These are phyloP conservation scores for Anthonomus grandis DNA, from an alignment of 1,140 invertebrate species.

Conservation along the genomic window DNA sequence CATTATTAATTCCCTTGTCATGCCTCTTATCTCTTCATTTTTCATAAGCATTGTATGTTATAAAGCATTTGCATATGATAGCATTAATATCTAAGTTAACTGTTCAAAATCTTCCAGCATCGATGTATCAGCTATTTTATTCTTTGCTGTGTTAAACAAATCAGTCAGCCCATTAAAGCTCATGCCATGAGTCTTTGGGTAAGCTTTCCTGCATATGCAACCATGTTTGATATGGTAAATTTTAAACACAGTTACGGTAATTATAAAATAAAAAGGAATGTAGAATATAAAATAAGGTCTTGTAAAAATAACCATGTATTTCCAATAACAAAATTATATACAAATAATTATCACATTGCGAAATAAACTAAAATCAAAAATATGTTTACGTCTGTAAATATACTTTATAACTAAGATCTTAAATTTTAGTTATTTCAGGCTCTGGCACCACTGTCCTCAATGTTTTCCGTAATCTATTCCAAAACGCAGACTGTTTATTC, in stretches of 20 bases:
- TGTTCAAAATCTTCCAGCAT: constrained; percentile 56
- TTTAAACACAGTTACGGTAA: constrained; percentile 49
- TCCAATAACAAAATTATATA: no score
- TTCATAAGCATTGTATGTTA: constrained; percentile 46
- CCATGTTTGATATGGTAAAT: constrained; percentile 47
- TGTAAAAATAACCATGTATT: no score
- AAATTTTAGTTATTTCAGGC: no score
- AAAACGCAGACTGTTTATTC: constrained; percentile 53
- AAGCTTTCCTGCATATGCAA: constrained; percentile 53
- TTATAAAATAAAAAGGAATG: no score
- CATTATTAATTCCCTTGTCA: constrained; percentile 24
- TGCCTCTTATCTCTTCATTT: constrained; percentile 40
- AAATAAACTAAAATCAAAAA: not conserved
- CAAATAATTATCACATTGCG: not conserved
- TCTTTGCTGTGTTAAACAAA: constrained; percentile 50
- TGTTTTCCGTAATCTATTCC: constrained; percentile 48
- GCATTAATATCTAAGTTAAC: constrained; percentile 54
- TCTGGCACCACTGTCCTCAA: no score
- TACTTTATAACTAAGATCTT: no score
- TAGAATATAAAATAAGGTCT: no score
- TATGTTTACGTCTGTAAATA: no score
- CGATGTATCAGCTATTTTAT: constrained; percentile 55
- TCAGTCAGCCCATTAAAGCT: constrained; percentile 52
- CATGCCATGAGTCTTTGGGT: constrained; percentile 45
- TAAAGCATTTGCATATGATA: constrained; percentile 54